phyloP scores from a whole-genome alignment of 2,888 invertebrate genomes.

The Serripes groenlandicus region DNA sequence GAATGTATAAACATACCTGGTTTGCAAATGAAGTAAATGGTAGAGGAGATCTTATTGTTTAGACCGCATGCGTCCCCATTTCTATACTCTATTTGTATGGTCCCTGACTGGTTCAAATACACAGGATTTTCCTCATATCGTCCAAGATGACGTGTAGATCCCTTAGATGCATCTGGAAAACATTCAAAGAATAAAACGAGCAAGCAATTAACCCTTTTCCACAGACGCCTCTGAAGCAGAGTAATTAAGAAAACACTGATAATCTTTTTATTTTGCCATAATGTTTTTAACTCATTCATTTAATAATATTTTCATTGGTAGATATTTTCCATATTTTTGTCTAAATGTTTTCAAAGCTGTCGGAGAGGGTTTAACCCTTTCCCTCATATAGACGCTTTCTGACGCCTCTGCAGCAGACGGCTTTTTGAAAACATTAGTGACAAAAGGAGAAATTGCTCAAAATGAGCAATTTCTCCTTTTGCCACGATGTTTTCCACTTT shows the following conservation, averaged over 20 bases:
- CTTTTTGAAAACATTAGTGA: background rate
- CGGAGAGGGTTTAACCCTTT: constrained; percentile 5
- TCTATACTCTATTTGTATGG: constrained; percentile 75
- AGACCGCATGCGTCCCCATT: constrained; percentile 73
- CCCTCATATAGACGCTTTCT: background rate
- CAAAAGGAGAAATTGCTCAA: background rate
- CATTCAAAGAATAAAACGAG: background rate
- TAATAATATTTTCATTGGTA: too few relatives aligned
- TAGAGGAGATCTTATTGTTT: constrained; percentile 64
- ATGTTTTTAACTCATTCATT: too few relatives aligned
- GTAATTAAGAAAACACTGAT: too few relatives aligned
- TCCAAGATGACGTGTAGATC: constrained; percentile 67
- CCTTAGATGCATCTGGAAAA: background rate
- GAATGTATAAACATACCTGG: constrained; percentile 81
- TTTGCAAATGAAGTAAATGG: constrained; percentile 79
- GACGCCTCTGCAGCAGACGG: background rate
- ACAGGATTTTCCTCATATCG: constrained; percentile 68
- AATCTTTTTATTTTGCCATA: too few relatives aligned
- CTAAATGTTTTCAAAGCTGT: too few relatives aligned
- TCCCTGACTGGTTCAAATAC: constrained; percentile 63
- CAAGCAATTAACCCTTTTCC: constrained; percentile 5
- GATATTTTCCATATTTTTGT: too few relatives aligned
- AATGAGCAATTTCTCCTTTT: constrained; percentile 7
- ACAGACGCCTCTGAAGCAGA: too few relatives aligned
- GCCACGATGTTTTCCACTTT: background rate